phyloP scores from a whole-genome alignment of 2,797 vertebrate genomes.

The Tauraco hartlaubi region DNA sequence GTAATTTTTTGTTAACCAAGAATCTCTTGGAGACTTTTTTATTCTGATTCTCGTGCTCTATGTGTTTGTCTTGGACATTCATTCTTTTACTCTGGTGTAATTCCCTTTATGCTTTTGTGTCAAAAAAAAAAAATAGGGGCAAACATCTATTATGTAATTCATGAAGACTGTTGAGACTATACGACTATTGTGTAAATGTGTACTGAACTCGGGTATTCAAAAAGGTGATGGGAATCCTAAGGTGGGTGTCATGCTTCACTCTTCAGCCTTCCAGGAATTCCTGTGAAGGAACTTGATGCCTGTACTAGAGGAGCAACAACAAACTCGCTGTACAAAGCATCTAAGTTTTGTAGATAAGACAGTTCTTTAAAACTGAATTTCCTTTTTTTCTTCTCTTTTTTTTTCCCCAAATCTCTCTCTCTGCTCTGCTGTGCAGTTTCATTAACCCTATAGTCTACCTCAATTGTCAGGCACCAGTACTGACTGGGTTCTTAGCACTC shows the following conservation, averaged over 20 bases:
- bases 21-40: neutral
- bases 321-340: neutral
- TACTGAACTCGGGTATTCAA: neutral
- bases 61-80: neutral
- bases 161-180: neutral
- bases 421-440: neutral
- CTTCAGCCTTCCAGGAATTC: neutral
- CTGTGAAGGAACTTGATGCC: neutral
- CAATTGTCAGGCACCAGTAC: neutral
- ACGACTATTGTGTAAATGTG: neutral
- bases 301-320: neutral
- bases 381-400: neutral
- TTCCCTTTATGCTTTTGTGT: neutral
- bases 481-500: neutral
- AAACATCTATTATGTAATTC: neutral
- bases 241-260: neutral
- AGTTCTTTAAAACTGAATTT: neutral
- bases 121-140: rapidly evolving
- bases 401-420: neutral
- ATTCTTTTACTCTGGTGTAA: neutral
- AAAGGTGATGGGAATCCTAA: neutral
- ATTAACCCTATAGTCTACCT: neutral
- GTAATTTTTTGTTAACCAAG: neutral
- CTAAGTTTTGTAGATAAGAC: neutral
- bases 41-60: neutral